These are phyloP conservation scores for Tachystola acroxantha DNA, from an alignment of 2,888 invertebrate species.

Conservation along the genomic window DNA sequence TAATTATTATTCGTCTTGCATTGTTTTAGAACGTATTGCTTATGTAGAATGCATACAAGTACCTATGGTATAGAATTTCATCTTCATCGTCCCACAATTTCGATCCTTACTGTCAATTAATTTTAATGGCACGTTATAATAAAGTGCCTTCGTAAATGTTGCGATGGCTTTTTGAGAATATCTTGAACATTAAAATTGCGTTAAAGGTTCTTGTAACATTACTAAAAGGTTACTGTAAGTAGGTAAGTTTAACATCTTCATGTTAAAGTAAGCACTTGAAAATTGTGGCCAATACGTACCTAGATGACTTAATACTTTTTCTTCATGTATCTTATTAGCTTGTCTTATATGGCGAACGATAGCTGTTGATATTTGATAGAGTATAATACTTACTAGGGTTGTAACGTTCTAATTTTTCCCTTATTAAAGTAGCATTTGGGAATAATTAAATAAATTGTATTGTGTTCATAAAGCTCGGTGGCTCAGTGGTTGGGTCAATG, in stretches of 20 bases:
- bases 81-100: no score
- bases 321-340: constrained; percentile 19
- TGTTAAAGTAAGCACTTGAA: constrained; percentile 1
- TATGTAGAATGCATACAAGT: no score
- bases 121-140: background rate
- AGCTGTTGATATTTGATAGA: constrained; percentile 32
- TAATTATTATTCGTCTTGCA: no score
- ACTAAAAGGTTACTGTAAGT: constrained; percentile 1
- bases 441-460: no score
- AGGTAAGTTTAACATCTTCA: background rate
- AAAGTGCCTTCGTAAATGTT: background rate
- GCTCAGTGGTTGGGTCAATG: no score
- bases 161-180: constrained; percentile 5
- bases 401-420: no score
- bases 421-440: no score
- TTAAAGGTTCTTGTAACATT: background rate
- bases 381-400: constrained; percentile 2
- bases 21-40: no score
- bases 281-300: constrained; percentile 8
- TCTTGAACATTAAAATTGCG: constrained; percentile 3
- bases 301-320: constrained; percentile 1
- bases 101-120: no score
- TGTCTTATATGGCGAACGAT: constrained; percentile 19
- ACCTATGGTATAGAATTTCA: no score
- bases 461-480: no score